These are phyloP conservation scores for Doryteuthis pealeii DNA, from an alignment of 1,140 invertebrate species.

Conservation along the genomic window DNA sequence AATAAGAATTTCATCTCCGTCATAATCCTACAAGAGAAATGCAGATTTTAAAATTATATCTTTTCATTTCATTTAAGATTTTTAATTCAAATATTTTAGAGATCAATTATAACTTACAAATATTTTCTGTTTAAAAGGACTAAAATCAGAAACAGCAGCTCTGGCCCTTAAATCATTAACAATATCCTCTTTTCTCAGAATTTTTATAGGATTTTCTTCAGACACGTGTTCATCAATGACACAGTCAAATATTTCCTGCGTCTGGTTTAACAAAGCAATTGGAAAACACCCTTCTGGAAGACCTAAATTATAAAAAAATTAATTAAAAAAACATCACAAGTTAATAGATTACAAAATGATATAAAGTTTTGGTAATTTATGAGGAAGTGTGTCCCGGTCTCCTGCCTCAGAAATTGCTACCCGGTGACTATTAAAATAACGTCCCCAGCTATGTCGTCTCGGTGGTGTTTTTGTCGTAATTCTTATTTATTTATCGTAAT, in stretches of 20 bases:
- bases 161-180: constrained; percentile 55
- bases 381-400: too few species aligned
- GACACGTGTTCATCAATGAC: constrained; percentile 54
- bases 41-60: not conserved
- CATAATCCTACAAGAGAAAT: constrained; percentile 50
- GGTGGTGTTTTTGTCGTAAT: too few species aligned
- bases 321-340: too few species aligned
- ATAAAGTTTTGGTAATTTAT: too few species aligned
- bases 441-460: too few species aligned
- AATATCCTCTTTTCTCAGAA: constrained; percentile 54
- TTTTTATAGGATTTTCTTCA: constrained; percentile 52
- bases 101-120: too few species aligned
- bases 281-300: constrained; percentile 51
- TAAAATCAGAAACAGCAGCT: constrained; percentile 58
- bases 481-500: too few species aligned
- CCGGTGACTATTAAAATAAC: not conserved
- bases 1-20: constrained; percentile 56
- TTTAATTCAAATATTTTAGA: too few species aligned
- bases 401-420: too few species aligned
- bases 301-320: constrained; percentile 36
- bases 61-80: too few species aligned
- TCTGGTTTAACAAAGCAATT: constrained; percentile 55
- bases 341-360: not conserved
- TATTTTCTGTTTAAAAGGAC: constrained; percentile 54
- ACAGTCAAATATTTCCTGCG: constrained; percentile 56